A percentile compares a stretch with the other conserved stretches of the same genome.
phyloP scores from a whole-genome alignment of 2,797 vertebrate genomes.

The Tarsius wallacei region DNA sequence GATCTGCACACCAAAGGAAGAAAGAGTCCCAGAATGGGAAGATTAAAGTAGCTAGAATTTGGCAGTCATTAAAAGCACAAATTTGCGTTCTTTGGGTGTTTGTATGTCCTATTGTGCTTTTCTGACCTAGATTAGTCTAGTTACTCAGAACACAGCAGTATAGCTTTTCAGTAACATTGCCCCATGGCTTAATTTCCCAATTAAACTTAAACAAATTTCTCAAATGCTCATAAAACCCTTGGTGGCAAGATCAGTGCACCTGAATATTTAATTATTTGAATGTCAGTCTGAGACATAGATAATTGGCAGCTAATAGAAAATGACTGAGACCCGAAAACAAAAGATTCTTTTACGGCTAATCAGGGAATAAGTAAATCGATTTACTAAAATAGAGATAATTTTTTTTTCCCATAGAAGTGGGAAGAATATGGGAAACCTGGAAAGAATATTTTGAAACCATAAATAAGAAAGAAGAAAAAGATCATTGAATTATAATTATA shows the following conservation, averaged over 20 bases:
- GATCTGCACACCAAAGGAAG: constrained; percentile 28
- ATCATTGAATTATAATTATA: constrained; percentile 14
- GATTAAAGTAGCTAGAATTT: constrained; percentile 72
- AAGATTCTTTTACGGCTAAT: constrained; percentile 65
- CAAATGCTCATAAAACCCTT: constrained; percentile 86
- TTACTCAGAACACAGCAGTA: constrained; percentile 78
- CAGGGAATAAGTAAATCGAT: constrained; percentile 61
- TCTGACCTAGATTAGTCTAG: constrained; percentile 69
- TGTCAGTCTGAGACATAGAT: constrained; percentile 77
- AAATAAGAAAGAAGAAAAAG: constrained; percentile 36
- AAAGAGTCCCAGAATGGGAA: constrained; percentile 29
- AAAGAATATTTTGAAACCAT: constrained; percentile 32
- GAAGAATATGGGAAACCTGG: constrained; percentile 10
- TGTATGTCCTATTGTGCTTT: constrained; percentile 69
- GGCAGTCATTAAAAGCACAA: constrained; percentile 58
- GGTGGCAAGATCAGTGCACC: constrained; percentile 80
- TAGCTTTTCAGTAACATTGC: constrained; percentile 78
- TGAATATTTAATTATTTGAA: constrained; percentile 81
- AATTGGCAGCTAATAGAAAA: constrained; percentile 78
- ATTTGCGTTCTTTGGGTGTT: constrained; percentile 58
- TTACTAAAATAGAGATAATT: constrained; percentile 25
- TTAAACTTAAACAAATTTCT: constrained; percentile 86
- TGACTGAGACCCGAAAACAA: constrained; percentile 64
- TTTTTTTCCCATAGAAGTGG: neutral
- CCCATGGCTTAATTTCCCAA: constrained; percentile 84